These are phyloP conservation scores for Lophius piscatorius DNA, from an alignment of 2,113 vertebrate genomes.

Conservation along the genomic window DNA sequence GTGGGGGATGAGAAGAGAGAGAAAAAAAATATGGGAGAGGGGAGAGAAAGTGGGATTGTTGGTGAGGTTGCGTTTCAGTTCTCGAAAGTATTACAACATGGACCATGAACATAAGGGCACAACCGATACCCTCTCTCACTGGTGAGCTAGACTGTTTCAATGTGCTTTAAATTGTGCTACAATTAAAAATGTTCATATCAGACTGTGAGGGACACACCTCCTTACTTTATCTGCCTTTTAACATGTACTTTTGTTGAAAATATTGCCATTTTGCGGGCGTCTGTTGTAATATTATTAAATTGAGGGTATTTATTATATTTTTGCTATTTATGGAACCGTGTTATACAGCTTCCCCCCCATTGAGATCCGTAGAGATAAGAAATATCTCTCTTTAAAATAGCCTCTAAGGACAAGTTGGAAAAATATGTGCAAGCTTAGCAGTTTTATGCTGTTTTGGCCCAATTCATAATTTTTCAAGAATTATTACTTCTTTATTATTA, in stretches of 20 bases:
- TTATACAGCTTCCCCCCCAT: too few relatives aligned
- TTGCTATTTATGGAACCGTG: too few relatives aligned
- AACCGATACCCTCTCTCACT: background rate
- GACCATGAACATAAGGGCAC: constrained; percentile 24
- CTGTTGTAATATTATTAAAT: background rate
- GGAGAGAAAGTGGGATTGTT: constrained; percentile 13
- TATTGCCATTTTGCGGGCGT: background rate
- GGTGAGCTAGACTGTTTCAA: constrained; percentile 36
- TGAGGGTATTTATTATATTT: background rate
- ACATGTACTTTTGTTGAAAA: background rate
- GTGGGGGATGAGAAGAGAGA: constrained; percentile 15
- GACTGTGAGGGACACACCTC: constrained; percentile 15
- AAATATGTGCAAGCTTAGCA: background rate
- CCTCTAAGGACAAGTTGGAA: too few relatives aligned
- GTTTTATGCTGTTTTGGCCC: background rate
- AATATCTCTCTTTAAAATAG: background rate
- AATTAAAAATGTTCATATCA: background rate
- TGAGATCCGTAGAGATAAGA: constrained; percentile 3
- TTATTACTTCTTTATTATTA: background rate
- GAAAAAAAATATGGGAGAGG: constrained; percentile 13
- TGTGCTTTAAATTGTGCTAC: background rate
- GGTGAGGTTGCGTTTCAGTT: constrained; percentile 25
- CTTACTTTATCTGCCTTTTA: background rate
- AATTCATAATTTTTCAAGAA: background rate
- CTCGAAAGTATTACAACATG: constrained; percentile 39